phyloP scores from a whole-genome alignment of 2,888 invertebrate species.

The Acrocyrtus sp. region DNA sequence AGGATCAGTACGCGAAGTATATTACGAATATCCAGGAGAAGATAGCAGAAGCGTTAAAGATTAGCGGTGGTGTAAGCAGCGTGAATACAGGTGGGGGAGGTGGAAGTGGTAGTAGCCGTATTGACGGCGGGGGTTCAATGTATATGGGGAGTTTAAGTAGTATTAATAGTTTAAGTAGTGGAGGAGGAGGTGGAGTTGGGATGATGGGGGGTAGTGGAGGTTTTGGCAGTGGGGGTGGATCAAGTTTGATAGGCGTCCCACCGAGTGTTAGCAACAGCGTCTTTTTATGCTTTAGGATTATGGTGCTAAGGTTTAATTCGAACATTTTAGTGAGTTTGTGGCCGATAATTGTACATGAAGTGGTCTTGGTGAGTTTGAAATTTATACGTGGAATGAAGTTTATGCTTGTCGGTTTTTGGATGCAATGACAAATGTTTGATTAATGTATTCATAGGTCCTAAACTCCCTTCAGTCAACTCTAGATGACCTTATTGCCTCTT shows the following conservation, averaged over 20 bases:
- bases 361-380: constrained; percentile 68
- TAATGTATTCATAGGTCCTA: constrained; percentile 17
- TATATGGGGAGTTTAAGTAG: too few species aligned
- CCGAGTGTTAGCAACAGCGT: constrained; percentile 84
- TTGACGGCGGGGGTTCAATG: too few species aligned
- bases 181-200: too few species aligned
- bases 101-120: not conserved
- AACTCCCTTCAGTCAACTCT: constrained; percentile 1
- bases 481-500: too few species aligned
- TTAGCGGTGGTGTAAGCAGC: constrained; percentile 65
- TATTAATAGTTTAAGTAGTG: too few species aligned
- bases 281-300: constrained; percentile 87
- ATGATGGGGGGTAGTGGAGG: too few species aligned
- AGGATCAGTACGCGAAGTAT: constrained; percentile 86
- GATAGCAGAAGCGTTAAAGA: constrained; percentile 82
- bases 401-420: not conserved
- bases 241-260: too few species aligned
- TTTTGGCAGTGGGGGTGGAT: too few species aligned
- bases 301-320: constrained; percentile 84
- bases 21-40: constrained; percentile 91
- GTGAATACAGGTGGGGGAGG: too few species aligned
- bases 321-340: constrained; percentile 87
- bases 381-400: not conserved
- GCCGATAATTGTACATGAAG: constrained; percentile 91
- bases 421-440: not conserved